Evolutionary conservation across 2,888 invertebrate genomes (phyloP), one percentile per base, ranked within the genome.

Genomic region (Exocentrus adspersus): DNA sequence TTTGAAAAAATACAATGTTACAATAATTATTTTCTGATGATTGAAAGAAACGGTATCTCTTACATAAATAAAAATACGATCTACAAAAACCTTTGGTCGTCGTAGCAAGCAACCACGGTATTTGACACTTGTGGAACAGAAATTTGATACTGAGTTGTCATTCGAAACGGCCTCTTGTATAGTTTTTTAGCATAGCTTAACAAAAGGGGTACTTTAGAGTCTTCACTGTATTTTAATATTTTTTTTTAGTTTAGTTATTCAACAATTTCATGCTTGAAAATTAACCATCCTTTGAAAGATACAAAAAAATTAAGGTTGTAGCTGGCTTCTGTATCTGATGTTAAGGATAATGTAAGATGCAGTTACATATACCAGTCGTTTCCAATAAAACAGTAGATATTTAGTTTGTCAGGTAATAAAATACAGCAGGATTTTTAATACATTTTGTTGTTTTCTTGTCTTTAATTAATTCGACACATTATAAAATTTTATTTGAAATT

Each of bases 101-200:
- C 63, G 62, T 59, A 41, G 56, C 56, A 60, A 41, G 56, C 56
- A 60, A 73, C 70, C 67, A 66, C 65, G 69, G 71, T 64, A 74
- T 72, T 70, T 68, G 73, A 74, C 75, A 75, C 74, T 71, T 74
- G 76, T 75, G 73, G 69, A 75, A 74, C 72, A 67, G 75, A 72
- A 73, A 75, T 66, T 43, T 65, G 72, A 75, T 72, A 72, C 67
- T 64, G 53, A 54, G 67, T 63, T 65, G 75, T 71, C 69, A 75
- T 65, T 64, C 62, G 73, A 74, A 70, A 74, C 73, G 70, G 64
- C 68, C 62, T 70, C 67, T 71, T 68, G 66, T 24, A 24, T 24
- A 69, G 61, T 69, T 68, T 60, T 60, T 68, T 50, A 60, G 68
- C 66, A 73, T 71, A 74, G 69, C 72, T 72, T 68, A 71, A 71